Conservation (phyloP, 1,140 invertebrate species). For the Chymomyza costata region DNA sequence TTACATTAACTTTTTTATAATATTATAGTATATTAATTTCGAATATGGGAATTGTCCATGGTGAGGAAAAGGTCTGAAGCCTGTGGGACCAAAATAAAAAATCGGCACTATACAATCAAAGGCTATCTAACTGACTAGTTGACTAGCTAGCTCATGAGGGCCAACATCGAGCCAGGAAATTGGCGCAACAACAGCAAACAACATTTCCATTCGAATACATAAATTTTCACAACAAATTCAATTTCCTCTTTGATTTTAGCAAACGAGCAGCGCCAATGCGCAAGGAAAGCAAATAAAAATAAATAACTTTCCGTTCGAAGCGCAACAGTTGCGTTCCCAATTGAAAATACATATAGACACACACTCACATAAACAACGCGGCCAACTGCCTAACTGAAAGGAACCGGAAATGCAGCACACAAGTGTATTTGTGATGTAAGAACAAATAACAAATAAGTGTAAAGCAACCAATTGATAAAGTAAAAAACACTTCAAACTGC, state of each 20-base stretch:
- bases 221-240: conserved; percentile 72
- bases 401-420: conserved; percentile 58
- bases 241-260: conserved; percentile 72
- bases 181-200: conserved; percentile 62
- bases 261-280: conserved; percentile 48
- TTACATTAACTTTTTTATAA: too few species aligned
- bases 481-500: conserved; percentile 70
- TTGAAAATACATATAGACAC: background rate
- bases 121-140: conserved; percentile 29
- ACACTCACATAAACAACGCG: conserved; percentile 6
- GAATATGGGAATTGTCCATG: too few species aligned
- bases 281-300: conserved; percentile 64
- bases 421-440: conserved; percentile 36
- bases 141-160: conserved; percentile 12
- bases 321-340: conserved; percentile 69
- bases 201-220: conserved; percentile 68
- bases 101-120: too few species aligned
- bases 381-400: conserved; percentile 49
- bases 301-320: conserved; percentile 62
- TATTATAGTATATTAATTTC: too few species aligned
- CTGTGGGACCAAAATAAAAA: conserved; percentile 39
- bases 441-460: conserved; percentile 73
- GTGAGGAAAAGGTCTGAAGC: too few species aligned
- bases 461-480: conserved; percentile 73
- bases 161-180: conserved; percentile 44